These are phyloP conservation scores for Chelonus insularis DNA, from an alignment of 1,140 invertebrate species.

Conservation along the genomic window DNA sequence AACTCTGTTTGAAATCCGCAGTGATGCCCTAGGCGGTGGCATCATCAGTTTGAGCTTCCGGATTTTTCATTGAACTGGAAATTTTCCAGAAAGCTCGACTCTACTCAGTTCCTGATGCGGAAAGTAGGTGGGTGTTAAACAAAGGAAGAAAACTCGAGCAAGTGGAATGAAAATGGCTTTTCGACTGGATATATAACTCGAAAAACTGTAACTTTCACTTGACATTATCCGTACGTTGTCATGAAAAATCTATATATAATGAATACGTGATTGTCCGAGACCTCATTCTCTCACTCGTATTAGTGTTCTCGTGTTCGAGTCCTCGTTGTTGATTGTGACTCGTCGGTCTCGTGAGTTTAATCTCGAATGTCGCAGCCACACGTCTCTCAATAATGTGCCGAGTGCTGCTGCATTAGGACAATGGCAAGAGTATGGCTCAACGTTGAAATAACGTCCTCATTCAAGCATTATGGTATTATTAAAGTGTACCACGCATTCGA, in stretches of 20 bases:
- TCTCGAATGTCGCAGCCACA: conserved; percentile 17
- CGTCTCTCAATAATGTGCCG: conserved; percentile 14
- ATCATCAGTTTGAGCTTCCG: conserved; percentile 4
- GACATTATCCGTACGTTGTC: not conserved
- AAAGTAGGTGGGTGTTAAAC: conserved; percentile 3
- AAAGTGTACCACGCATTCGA: conserved; percentile 8
- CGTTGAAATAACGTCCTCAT: conserved; percentile 20
- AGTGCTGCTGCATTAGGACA: conserved; percentile 22
- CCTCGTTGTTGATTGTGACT: not conserved
- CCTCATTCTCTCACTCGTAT: not conserved
- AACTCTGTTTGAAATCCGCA: not conserved
- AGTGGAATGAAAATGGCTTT: not conserved
- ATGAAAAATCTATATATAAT: not conserved
- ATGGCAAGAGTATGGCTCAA: conserved; percentile 5
- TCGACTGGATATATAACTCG: not conserved
- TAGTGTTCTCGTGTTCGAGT: not conserved
- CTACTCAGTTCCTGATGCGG: not conserved
- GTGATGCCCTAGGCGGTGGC: not conserved
- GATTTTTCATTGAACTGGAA: conserved; percentile 2
- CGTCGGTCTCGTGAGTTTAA: conserved; percentile 15
- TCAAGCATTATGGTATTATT: conserved; percentile 16
- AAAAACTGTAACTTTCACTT: not conserved
- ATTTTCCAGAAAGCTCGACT: not conserved
- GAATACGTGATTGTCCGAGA: not conserved
- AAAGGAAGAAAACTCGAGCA: not conserved